Base-by-base conservation (phyloP, 2,113 vertebrate species). In the Ploceus nigricollis region DNA sequence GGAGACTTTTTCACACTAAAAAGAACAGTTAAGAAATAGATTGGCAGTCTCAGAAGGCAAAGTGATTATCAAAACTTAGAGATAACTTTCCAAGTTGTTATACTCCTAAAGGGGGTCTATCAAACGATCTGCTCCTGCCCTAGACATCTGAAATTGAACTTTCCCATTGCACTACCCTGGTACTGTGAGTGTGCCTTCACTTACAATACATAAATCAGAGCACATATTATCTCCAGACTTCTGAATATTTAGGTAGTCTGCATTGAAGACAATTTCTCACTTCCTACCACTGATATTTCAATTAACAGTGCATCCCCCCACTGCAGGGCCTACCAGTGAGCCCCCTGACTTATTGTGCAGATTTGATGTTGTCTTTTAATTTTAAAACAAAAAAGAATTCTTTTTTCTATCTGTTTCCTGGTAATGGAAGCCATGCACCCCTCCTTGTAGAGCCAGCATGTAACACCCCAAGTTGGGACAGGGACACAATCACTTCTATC, bases 1-100 rank as follows among this genome's bases (percentile, higher is more conserved):
- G 82, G 76, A 97, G 90, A 93, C 60, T 96, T 97, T 96, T 96
- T 90, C 94, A 78, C 79, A 93, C 60, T 93, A 64, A 86, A 96
- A 95, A 96, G 96, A 96, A 90, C 75, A 85, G 92, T 70, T 66
- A 86, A 95, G 94, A 81, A 96, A 56, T 48, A 75, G 64, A 82
- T 90, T 88, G 79, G 20, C 75, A 77, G 76, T 53, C 68, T 88
- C 76, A 92, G 72, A 96, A 90, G 88, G 51, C 28, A 89, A 94
- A 93, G 86, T 81, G 76, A 83, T 96, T 92, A 94, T 96, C 88
- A 89, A 93, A 97, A 94, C 88, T 93, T 92, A 64, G 60, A 90
- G 91, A 95, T 63, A 95, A 96, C 92, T 96, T 96, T 96, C 94
- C 64, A 82, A 88, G 90, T 88, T 93, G 72, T 90, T 95, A 92